These are phyloP conservation scores for Coecobrya sp. DNA, from an alignment of 2,888 invertebrate species.

Conservation along the genomic window DNA sequence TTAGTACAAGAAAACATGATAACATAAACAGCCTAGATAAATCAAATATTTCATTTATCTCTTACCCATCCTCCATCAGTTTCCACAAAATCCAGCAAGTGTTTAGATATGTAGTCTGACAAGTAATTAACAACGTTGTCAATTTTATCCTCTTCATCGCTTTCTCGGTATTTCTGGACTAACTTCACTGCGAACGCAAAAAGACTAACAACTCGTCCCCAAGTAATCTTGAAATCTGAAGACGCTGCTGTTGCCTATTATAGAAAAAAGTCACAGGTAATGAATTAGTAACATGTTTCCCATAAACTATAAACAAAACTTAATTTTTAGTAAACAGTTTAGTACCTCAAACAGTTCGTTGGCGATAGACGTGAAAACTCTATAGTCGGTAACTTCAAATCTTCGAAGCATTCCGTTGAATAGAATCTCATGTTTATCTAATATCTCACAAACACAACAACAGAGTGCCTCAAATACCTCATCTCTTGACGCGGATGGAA, in stretches of 20 bases:
- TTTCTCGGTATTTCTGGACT: conserved; percentile 88
- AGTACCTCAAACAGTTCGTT: conserved; percentile 88
- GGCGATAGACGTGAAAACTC: conserved; percentile 87
- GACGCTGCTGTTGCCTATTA: conserved; percentile 74
- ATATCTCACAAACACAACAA: conserved; percentile 88
- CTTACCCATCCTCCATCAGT: conserved; percentile 89
- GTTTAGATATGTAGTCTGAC: conserved; percentile 88
- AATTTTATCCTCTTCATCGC: conserved; percentile 78
- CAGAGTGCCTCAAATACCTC: conserved; percentile 88
- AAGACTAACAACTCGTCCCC: conserved; percentile 88
- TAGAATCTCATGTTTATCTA: conserved; percentile 88
- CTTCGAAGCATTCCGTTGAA: conserved; percentile 88
- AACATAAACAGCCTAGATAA: background rate
- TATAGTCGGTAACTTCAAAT: conserved; percentile 88
- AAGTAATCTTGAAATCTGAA: conserved; percentile 87
- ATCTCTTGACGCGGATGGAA: conserved; percentile 86
- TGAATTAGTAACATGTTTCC: background rate
- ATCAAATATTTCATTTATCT: background rate
- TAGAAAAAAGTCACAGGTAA: conserved; percentile 38
- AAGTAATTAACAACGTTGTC: conserved; percentile 87
- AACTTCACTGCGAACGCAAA: conserved; percentile 88
- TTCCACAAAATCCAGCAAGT: conserved; percentile 88
- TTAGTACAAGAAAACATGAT: too few relatives aligned
- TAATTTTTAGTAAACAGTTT: too few relatives aligned
- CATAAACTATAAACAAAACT: background rate